Base-by-base conservation (phyloP, 2,797 vertebrate genomes). In the Alfaro cultratus region DNA sequence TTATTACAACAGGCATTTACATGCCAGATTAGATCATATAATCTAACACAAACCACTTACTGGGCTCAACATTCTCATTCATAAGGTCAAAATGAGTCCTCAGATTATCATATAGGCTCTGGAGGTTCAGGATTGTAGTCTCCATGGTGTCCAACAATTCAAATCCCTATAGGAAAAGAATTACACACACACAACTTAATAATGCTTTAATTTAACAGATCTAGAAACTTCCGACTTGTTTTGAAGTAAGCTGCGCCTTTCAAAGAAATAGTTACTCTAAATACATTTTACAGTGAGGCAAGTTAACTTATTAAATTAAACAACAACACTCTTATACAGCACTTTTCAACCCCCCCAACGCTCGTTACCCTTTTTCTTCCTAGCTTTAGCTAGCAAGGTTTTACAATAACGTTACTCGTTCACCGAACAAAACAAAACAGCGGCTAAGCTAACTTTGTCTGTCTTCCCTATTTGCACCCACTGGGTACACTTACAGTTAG, bases 61-160 rank as follows among this genome's bases (percentile, higher is more conserved):
- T 95, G 70, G 92, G 96, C 82, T 99, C 98, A 46, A 96, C 93
- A 73, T 96, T 96, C 79, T 99, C 98, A 72, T 95, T 99, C 76
- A 99, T 95, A 41, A 96, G 70, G 73, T 99, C 97, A 45, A 95
- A 93, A 72, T 98, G 97, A 36, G 90, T 94, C 55, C 94, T 86
- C 71, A 99, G 91, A 72, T 96, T 96, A n/a, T 98, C 97, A 72
- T 96, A 97, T 43, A 97, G 86, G 85, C 93, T 85, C 85, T 97
- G 95, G 60, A 98, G 90, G 89, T 88, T 97, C 82, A 96, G 78
- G 94, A 97, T 90, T 1, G 92, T 85, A 0, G 92, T 86, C 80
- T 97, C 97, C 98, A 99, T 99, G 64, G 26, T 94, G 74, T 83
- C 51, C 29, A 77, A 1, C 4, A n/a, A 21, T 5, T 39, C 60